phyloP scores from a whole-genome alignment of 2,113 vertebrate genomes.

The Orthonyx spaldingii region DNA sequence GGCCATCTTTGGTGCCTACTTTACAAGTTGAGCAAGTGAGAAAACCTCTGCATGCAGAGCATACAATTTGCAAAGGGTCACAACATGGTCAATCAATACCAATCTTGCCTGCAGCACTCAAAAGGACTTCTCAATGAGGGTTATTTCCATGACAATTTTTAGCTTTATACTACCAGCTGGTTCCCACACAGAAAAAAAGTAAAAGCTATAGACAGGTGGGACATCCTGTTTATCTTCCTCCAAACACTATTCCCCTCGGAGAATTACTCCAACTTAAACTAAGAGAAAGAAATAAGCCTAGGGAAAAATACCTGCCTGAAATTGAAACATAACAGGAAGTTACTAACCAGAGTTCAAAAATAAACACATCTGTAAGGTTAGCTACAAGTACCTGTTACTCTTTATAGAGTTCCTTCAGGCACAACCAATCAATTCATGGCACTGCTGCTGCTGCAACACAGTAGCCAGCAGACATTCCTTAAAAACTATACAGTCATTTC shows the following conservation, averaged over 20 bases:
- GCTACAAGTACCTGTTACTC: neutral
- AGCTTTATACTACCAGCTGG: neutral
- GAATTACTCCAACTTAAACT: neutral
- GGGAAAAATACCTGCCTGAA: neutral
- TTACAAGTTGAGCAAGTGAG: neutral
- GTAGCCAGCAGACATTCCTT: neutral
- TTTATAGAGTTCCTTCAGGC: neutral
- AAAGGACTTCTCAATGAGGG: neutral
- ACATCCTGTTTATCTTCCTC: neutral
- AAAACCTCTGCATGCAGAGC: neutral
- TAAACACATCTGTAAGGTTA: neutral
- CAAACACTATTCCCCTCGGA: neutral
- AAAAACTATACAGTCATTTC: neutral
- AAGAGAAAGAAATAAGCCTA: neutral
- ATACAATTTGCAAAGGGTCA: neutral
- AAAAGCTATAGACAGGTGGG: neutral
- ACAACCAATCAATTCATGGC: neutral
- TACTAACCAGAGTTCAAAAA: neutral
- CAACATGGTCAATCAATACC: conserved; percentile 18
- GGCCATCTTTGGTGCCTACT: neutral
- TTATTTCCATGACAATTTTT: conserved; percentile 3
- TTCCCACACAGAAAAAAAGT: neutral
- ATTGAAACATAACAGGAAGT: neutral
- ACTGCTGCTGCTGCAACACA: neutral
- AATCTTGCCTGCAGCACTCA: conserved; percentile 1